Percentiles rank a stretch among this genome's conserved stretches.
Evolutionary conservation across 2,888 invertebrate genomes (phyloP).

Genomic region (Quadriops clusia): DNA sequence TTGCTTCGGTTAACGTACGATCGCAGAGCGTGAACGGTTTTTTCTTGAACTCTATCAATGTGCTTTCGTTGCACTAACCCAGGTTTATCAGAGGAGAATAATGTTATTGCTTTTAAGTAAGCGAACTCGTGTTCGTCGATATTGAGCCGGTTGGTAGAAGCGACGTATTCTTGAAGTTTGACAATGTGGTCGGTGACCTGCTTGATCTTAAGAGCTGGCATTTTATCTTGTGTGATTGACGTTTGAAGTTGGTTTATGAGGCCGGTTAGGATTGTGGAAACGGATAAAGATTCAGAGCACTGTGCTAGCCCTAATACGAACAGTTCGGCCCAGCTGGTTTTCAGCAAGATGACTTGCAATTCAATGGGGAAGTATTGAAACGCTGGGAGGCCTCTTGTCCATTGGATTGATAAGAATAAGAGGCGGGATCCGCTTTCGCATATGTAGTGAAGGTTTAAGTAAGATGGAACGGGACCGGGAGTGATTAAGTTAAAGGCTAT

Average conservation of each 20-base stretch:
- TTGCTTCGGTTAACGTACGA: conserved; percentile 36
- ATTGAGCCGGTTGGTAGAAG: conserved; percentile 58
- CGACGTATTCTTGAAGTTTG: conserved; percentile 64
- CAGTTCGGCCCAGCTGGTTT: conserved; percentile 85
- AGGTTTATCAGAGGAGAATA: conserved; percentile 45
- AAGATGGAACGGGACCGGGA: conserved; percentile 70
- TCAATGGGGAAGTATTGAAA: conserved; percentile 74
- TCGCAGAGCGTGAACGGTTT: conserved; percentile 47
- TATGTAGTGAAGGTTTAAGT: conserved; percentile 85
- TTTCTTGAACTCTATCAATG: conserved; percentile 49
- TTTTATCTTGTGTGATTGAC: conserved; percentile 61
- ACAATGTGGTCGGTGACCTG: conserved; percentile 63
- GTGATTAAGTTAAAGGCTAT: conserved; percentile 66
- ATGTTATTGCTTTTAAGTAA: conserved; percentile 69
- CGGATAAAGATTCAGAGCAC: conserved; percentile 64
- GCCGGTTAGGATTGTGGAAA: conserved; percentile 71
- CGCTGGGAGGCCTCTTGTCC: conserved; percentile 75
- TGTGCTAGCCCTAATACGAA: conserved; percentile 86
- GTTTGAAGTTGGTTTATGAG: conserved; percentile 70
- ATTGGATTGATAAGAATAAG: conserved; percentile 80
- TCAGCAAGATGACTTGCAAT: conserved; percentile 70
- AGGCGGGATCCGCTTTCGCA: conserved; percentile 92
- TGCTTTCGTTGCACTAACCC: conserved; percentile 38
- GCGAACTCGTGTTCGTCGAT: conserved; percentile 80
- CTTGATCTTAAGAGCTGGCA: conserved; percentile 62